Conservation (phyloP, 2,797 vertebrate genomes). For the Paramormyrops hopkinsi region DNA sequence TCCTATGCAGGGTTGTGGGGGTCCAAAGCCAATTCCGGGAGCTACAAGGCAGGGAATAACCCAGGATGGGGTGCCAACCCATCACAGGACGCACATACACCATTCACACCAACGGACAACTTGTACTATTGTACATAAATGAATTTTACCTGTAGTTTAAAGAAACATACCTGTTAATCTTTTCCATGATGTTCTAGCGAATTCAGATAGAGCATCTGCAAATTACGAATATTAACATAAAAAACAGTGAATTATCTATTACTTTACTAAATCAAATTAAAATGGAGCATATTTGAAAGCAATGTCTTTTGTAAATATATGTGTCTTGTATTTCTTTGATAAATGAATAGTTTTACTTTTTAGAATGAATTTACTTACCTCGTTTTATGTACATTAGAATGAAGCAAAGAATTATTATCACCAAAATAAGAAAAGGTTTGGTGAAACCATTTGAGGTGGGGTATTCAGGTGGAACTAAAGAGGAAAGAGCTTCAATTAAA, state of each 20-base stretch:
- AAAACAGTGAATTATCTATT: background rate
- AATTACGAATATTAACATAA: background rate
- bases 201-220: background rate
- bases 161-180: background rate
- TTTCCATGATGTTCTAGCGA: no score
- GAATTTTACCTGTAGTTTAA: background rate
- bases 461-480: no score
- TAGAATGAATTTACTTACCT: background rate
- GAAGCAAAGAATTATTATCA: background rate
- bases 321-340: background rate
- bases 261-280: background rate
- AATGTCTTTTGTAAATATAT: background rate
- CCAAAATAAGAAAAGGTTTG: no score
- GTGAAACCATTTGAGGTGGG: no score
- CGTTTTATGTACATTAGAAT: background rate
- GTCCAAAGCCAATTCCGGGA: no score
- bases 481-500: background rate
- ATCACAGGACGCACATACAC: no score
- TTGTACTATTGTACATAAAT: no score
- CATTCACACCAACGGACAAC: no score
- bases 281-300: background rate
- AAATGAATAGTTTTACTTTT: background rate
- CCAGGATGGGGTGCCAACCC: no score
- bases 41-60: no score
- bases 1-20: no score